Percentiles rank a stretch among this genome's conserved stretches.
Conservation (phyloP, 92 coral and sea anemone species). For the Porites cylindrica region DNA sequence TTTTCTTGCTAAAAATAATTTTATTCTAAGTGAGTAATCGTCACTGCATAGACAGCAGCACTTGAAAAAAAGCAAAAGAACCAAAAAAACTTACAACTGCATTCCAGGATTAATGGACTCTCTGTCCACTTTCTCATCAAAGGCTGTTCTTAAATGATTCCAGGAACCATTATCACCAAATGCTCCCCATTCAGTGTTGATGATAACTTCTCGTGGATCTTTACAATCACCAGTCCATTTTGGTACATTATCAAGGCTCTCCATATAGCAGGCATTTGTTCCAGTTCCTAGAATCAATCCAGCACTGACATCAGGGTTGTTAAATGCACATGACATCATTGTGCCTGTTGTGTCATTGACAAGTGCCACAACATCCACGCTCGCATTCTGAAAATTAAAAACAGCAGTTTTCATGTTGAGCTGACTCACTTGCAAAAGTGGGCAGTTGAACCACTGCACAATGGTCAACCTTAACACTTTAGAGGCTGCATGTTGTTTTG, state of each 20-base stretch:
- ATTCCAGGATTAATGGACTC: conserved; percentile 94
- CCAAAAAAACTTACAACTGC: conserved; percentile 81
- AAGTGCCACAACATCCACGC: conserved; percentile 86
- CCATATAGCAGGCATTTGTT: conserved; percentile 97
- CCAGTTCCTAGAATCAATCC: conserved; percentile 98
- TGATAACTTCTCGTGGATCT: conserved; percentile 82
- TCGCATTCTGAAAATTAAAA: conserved; percentile 44
- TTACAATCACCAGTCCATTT: conserved; percentile 89
- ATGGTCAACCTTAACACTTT: too few relatives aligned
- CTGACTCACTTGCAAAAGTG: too few relatives aligned
- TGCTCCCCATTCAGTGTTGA: conserved; percentile 99
- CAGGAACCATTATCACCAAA: conserved; percentile 96
- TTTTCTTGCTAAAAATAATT: too few relatives aligned
- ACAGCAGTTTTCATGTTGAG: not conserved
- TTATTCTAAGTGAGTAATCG: too few relatives aligned
- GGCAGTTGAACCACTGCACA: too few relatives aligned
- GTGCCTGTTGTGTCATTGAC: conserved; percentile 99
- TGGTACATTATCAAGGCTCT: conserved; percentile 80
- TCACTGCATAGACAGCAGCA: too few relatives aligned
- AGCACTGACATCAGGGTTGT: conserved; percentile 80
- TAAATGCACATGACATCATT: conserved; percentile 95
- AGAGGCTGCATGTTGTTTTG: too few relatives aligned
- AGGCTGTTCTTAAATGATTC: conserved; percentile 81
- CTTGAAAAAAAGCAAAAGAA: too few relatives aligned
- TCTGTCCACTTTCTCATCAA: conserved; percentile 83